A percentile compares a stretch with the other conserved stretches of the same genome.
Evolutionary conservation across 2,113 vertebrate genomes (phyloP).

Genomic region (Anas platyrhynchos): DNA sequence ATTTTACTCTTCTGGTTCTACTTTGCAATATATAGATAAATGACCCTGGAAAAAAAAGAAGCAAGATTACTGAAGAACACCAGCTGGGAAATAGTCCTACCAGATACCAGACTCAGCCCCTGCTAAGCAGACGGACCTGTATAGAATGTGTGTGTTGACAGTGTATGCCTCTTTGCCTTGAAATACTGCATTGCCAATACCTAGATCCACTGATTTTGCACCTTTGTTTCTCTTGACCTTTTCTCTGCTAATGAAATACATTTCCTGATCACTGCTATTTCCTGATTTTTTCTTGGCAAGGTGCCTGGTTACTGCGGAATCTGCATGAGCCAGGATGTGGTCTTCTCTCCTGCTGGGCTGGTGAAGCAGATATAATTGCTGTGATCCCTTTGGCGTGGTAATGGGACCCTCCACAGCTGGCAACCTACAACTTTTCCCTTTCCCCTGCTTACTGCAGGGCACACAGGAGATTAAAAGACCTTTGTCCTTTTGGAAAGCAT

Average conservation of each 20-base stretch:
- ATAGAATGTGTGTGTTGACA: background rate
- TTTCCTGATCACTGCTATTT: slow-evolving; percentile 52
- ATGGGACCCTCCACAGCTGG: background rate
- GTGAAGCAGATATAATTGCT: slow-evolving; percentile 33
- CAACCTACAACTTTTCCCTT: background rate
- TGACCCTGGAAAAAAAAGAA: background rate
- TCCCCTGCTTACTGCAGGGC: background rate
- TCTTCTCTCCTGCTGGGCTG: slow-evolving; percentile 32
- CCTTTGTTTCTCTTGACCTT: slow-evolving; percentile 47
- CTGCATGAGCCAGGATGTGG: slow-evolving; percentile 24
- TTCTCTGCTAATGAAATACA: slow-evolving; percentile 39
- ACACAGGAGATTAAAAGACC: background rate
- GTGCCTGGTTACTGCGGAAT: slow-evolving; percentile 47
- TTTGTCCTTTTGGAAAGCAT: background rate
- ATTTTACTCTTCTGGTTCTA: background rate
- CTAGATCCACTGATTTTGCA: background rate
- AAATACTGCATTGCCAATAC: background rate
- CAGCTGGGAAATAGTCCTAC: background rate
- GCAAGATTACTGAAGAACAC: background rate
- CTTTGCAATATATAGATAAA: slow-evolving; percentile 14
- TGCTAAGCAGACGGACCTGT: background rate
- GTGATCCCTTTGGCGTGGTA: background rate
- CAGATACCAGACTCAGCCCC: background rate
- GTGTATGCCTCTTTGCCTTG: background rate
- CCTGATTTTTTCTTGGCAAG: slow-evolving; percentile 25